Conservation (phyloP, 2,888 invertebrate species). For the Selenia dentaria region DNA sequence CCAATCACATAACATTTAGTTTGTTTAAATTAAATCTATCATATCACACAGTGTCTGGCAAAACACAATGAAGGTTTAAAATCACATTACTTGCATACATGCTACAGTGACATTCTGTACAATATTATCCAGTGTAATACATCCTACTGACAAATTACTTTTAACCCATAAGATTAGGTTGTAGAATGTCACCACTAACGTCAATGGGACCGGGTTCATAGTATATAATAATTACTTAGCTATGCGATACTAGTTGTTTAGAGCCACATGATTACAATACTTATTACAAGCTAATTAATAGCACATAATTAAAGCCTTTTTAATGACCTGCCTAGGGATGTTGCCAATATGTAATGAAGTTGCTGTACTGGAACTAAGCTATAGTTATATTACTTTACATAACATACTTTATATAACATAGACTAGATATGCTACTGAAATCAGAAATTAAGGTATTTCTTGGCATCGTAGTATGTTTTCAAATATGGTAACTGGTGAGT, state of each 20-base stretch:
- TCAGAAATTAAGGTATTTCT: too few species aligned
- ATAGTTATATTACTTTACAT: too few species aligned
- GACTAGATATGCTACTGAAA: too few species aligned
- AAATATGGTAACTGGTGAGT: too few species aligned
- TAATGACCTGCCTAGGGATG: background rate
- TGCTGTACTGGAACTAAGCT: too few species aligned
- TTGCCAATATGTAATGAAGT: too few species aligned
- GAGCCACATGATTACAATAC: slow-evolving; percentile 16
- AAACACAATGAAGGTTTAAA: slow-evolving; percentile 35
- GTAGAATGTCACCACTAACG: background rate
- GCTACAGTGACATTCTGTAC: background rate
- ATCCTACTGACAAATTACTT: background rate
- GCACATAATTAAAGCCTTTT: slow-evolving; percentile 14
- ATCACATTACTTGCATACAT: slow-evolving; percentile 3
- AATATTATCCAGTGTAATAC: background rate
- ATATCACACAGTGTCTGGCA: slow-evolving; percentile 60
- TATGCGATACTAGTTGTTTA: slow-evolving; percentile 14
- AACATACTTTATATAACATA: too few species aligned
- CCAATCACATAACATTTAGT: slow-evolving; percentile 8
- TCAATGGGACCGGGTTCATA: background rate
- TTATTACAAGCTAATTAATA: slow-evolving; percentile 20
- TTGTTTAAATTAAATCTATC: slow-evolving; percentile 36
- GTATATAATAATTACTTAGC: slow-evolving; percentile 1
- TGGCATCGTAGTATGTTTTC: too few species aligned
- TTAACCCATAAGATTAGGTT: background rate